phyloP scores from a whole-genome alignment of 1,140 invertebrate genomes.

The Lordiphosa clarofinis region DNA sequence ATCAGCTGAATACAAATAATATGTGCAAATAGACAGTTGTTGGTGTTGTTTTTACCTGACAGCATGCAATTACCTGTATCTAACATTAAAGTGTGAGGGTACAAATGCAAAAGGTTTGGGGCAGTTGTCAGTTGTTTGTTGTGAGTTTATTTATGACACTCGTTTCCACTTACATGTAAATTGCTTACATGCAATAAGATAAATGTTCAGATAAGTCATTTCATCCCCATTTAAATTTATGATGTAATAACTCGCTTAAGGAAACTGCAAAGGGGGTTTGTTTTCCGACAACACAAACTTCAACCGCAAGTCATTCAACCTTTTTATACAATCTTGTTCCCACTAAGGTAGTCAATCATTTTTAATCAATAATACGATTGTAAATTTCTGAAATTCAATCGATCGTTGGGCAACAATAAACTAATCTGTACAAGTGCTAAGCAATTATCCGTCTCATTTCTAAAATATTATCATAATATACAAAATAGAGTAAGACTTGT shows the following conservation, averaged over 20 bases:
- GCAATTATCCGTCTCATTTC: too few species aligned
- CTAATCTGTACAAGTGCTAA: slow-evolving; percentile 30
- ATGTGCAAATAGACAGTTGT: slow-evolving; percentile 33
- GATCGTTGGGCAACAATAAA: slow-evolving; percentile 23
- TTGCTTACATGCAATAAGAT: slow-evolving; percentile 23
- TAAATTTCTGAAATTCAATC: slow-evolving; percentile 16
- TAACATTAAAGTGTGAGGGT: slow-evolving; percentile 21
- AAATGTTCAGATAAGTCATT: slow-evolving; percentile 20
- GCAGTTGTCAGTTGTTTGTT: slow-evolving; percentile 35
- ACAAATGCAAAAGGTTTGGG: slow-evolving; percentile 15
- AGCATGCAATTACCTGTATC: slow-evolving; percentile 25
- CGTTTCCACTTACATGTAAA: slow-evolving; percentile 17
- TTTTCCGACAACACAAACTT: too few species aligned
- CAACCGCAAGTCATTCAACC: slow-evolving; percentile 5
- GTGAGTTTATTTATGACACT: slow-evolving; percentile 26
- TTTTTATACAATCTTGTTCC: slow-evolving; percentile 19
- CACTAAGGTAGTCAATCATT: background rate
- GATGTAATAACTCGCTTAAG: slow-evolving; percentile 32
- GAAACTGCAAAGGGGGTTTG: slow-evolving; percentile 9
- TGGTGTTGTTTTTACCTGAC: slow-evolving; percentile 21
- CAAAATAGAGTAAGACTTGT: too few species aligned
- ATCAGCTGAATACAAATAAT: slow-evolving; percentile 36
- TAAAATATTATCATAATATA: too few species aligned
- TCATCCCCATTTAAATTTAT: slow-evolving; percentile 22
- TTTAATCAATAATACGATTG: slow-evolving; percentile 22